Evolutionary conservation across 2,888 invertebrate species (phyloP).

Genomic region (Gortyna flavago): DNA sequence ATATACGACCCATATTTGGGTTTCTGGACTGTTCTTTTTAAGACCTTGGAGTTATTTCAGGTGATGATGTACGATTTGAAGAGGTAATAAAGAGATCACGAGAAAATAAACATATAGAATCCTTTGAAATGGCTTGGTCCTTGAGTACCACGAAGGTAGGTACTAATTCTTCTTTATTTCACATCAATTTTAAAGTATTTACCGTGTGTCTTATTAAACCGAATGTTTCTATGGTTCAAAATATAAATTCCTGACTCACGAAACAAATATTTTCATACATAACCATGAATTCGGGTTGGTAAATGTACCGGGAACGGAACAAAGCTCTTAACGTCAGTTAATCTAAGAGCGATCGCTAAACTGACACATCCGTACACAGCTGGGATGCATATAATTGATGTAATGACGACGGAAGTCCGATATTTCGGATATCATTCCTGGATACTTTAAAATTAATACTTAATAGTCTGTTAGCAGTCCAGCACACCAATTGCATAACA

Average conservation of each 20-base stretch:
- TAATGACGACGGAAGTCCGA: slow-evolving; percentile 1
- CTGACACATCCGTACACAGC: slow-evolving; percentile 64
- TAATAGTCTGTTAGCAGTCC: neutral
- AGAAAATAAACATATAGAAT: neutral
- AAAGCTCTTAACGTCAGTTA: slow-evolving; percentile 62
- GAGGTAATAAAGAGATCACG: neutral
- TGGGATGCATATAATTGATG: slow-evolving; percentile 46
- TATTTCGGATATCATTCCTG: neutral
- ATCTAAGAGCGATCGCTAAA: slow-evolving; percentile 64
- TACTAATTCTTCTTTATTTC: neutral
- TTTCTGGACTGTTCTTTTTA: slow-evolving; percentile 40
- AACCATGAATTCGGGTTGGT: slow-evolving; percentile 18
- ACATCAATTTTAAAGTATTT: neutral
- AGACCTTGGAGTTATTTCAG: slow-evolving; percentile 23
- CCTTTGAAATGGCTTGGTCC: neutral
- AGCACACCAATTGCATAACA: neutral
- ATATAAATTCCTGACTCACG: neutral
- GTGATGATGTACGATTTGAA: neutral
- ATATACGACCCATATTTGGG: slow-evolving; percentile 53
- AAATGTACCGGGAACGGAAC: slow-evolving; percentile 54
- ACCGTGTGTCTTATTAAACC: neutral
- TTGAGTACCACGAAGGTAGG: neutral
- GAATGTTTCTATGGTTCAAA: neutral
- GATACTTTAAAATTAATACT: neutral
- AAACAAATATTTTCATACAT: slow-evolving; percentile 3